Conservation (phyloP, 1,140 invertebrate species). For the Drosophila grimshawi region DNA sequence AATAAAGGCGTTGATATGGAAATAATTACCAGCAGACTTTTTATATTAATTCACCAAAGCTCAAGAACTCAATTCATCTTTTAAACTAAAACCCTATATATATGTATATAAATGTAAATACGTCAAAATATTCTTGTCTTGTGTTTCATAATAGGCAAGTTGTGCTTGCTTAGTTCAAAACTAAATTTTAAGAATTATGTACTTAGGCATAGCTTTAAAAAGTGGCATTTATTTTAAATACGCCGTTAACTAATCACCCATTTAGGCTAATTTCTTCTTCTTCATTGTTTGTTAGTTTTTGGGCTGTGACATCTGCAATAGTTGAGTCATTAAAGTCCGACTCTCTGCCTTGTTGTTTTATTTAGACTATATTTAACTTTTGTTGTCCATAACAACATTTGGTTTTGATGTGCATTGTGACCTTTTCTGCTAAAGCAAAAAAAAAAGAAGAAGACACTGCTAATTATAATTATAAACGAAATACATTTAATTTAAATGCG, state of each 20-base stretch:
- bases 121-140: too few species aligned
- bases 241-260: constrained; percentile 71
- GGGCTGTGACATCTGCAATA: constrained; percentile 23
- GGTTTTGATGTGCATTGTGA: constrained; percentile 66
- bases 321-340: constrained; percentile 19
- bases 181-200: too few species aligned
- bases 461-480: constrained; percentile 79
- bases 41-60: constrained; percentile 36
- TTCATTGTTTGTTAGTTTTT: constrained; percentile 7
- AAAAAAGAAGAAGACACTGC: constrained; percentile 40
- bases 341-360: neutral
- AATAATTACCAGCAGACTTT: constrained; percentile 78
- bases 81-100: too few species aligned
- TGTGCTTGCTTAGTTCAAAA: too few species aligned
- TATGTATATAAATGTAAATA: too few species aligned
- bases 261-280: constrained; percentile 28
- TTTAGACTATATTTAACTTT: constrained; percentile 6
- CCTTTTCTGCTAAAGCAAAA: constrained; percentile 55
- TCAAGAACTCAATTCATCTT: too few species aligned
- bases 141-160: too few species aligned
- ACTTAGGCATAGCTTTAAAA: neutral
- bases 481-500: constrained; percentile 68
- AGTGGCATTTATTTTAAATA: neutral
- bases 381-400: constrained; percentile 37
- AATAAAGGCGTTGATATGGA: constrained; percentile 67